Base-by-base conservation (phyloP, 2,797 vertebrate species). In the Microctenopoma steveboyesi region DNA sequence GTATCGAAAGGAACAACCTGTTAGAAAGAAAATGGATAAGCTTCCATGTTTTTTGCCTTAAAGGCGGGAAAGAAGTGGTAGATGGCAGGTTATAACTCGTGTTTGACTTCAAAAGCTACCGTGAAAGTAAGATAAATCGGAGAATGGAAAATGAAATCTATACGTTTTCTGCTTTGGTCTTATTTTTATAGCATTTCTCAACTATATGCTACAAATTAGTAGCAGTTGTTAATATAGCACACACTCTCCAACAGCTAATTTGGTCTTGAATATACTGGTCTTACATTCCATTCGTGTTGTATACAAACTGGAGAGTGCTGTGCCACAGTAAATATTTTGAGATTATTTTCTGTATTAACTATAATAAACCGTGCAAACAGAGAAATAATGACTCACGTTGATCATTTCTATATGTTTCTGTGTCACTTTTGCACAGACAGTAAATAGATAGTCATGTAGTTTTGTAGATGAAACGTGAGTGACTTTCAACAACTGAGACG, bases 61-160 rank as follows among this genome's bases (percentile, higher is more conserved):
- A 33, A 78, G 53, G 62, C 45, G 43, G 40, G 63, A 68, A 22
- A 49, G 40, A 61, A 64, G 50, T 16, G 40, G 18, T 37, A 25
- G 66, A 60, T 16, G 59, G 57, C 33, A 59, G 43, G n/a, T 43
- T 37, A 49, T 47, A 72, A 56, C 30, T 71, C 45, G 22, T 58
- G 40, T 49, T 61, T 48, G 53, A 30, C 37, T 57, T 39, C 30
- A 46, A 28, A 72, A 42, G 51, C 43, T 42, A 30, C 35, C 33
- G 48, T 35, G 69, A 37, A 14, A 33, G 47, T 9, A 63, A 39
- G 35, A 72, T 39, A 30, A 62, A 52, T 2, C 27, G 27, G 27
- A 25, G 52, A 53, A 9, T 74, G 74, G 28, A 14, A 25, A 63
- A 61, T 48, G 47, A 16, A 22, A 72, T 53, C 16, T 64, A 16